Conservation (phyloP, 2,113 vertebrate genomes). For the Atrichornis clamosus region DNA sequence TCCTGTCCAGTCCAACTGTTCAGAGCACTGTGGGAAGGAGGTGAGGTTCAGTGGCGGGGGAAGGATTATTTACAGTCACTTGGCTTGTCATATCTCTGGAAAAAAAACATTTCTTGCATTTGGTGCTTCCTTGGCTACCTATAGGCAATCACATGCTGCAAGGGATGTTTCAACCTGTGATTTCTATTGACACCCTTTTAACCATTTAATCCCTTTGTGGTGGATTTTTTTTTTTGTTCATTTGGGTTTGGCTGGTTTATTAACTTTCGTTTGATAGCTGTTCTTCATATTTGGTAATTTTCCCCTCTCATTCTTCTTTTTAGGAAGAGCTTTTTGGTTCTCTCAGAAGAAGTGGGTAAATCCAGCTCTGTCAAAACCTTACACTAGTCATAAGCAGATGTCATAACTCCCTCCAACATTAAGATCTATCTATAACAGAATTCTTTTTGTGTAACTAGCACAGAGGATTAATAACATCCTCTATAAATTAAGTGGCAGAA, state of each 20-base stretch:
- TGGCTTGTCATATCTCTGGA: neutral
- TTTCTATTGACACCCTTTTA: neutral
- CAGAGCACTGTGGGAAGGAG: neutral
- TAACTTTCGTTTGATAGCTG: neutral
- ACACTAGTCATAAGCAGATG: neutral
- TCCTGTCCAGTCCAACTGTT: neutral
- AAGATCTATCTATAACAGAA: neutral
- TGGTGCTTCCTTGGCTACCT: neutral
- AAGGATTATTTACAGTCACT: neutral
- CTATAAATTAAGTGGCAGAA: neutral
- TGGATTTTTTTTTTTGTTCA: neutral
- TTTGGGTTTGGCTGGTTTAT: neutral
- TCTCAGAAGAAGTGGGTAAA: neutral
- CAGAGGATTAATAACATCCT: neutral
- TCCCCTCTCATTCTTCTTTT: neutral
- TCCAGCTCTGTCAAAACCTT: neutral
- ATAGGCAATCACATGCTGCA: neutral
- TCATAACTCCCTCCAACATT: neutral
- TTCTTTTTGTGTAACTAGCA: neutral
- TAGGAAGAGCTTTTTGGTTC: neutral
- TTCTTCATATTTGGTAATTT: neutral
- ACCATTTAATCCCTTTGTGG: neutral
- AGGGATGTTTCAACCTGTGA: neutral
- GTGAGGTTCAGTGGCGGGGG: rapidly evolving
- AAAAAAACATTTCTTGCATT: neutral